phyloP scores from a whole-genome alignment of 1,140 invertebrate genomes.

The Trissolcus basalis region DNA sequence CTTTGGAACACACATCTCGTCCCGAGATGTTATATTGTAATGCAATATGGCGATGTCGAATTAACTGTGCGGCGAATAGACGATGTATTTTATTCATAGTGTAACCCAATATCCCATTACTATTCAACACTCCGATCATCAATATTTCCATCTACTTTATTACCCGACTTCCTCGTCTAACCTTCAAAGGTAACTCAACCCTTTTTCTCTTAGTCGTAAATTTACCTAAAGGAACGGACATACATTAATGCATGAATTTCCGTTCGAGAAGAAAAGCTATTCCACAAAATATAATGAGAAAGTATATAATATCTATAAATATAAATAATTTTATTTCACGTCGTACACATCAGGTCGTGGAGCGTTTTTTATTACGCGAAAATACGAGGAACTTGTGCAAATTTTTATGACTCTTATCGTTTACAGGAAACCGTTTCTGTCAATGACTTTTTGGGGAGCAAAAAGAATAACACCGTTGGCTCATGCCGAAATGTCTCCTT shows the following conservation, averaged over 20 bases:
- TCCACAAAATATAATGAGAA: constrained; percentile 12
- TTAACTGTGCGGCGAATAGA: constrained; percentile 13
- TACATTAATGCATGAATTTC: constrained; percentile 55
- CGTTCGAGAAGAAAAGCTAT: constrained; percentile 38
- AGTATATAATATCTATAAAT: too few relatives aligned
- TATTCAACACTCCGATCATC: constrained; percentile 49
- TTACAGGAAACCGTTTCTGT: not conserved
- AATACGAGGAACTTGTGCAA: too few relatives aligned
- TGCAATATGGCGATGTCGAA: constrained; percentile 10
- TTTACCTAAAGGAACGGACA: constrained; percentile 37
- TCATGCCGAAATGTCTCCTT: constrained; percentile 36
- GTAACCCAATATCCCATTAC: constrained; percentile 45
- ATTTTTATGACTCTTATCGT: too few relatives aligned
- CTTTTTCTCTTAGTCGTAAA: constrained; percentile 49
- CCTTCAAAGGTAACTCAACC: constrained; percentile 46
- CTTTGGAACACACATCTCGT: too few relatives aligned
- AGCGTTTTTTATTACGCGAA: too few relatives aligned
- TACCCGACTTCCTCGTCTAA: constrained; percentile 36
- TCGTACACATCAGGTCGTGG: too few relatives aligned
- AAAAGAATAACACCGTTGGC: not conserved
- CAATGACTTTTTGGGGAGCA: not conserved
- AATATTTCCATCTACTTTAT: constrained; percentile 55
- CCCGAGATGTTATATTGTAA: not conserved
- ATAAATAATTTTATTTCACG: too few relatives aligned
- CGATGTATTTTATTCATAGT: constrained; percentile 32